Conservation (phyloP, 2,797 vertebrate species). For the Pempheris klunzingeri region DNA sequence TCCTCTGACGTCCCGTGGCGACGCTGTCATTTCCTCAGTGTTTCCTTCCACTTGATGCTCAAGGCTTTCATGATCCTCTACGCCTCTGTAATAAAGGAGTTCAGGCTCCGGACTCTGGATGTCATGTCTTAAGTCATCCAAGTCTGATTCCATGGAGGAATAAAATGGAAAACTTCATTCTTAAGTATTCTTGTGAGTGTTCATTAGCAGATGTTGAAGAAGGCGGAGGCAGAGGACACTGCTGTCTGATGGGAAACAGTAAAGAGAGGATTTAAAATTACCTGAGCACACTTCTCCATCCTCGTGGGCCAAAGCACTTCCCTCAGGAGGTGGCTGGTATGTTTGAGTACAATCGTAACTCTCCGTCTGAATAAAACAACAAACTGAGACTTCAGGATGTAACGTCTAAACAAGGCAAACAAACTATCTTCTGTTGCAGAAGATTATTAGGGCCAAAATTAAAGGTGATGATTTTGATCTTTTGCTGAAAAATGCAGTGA, state of each 20-base stretch:
- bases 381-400: conserved; percentile 3
- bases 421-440: too few relatives aligned
- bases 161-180: background rate
- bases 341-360: conserved; percentile 45
- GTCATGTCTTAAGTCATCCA: conserved; percentile 33
- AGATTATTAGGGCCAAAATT: too few relatives aligned
- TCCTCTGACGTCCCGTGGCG: conserved; percentile 5
- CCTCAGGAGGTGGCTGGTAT: conserved; percentile 39
- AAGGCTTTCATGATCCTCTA: conserved; percentile 38
- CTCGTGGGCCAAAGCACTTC: conserved; percentile 4
- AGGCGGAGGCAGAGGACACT: background rate
- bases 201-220: background rate
- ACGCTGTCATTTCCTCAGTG: conserved; percentile 10
- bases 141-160: conserved; percentile 45
- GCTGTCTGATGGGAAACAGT: background rate
- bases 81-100: conserved; percentile 48
- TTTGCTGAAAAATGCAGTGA: too few relatives aligned
- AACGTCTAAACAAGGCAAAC: background rate
- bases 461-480: too few relatives aligned
- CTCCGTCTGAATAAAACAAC: conserved; percentile 69
- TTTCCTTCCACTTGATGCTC: conserved; percentile 18
- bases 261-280: conserved; percentile 31
- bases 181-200: background rate
- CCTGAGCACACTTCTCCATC: conserved; percentile 40
- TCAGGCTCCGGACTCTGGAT: conserved; percentile 72